Conservation (phyloP, 2,888 invertebrate genomes). For the Gonocerus acuteangulatus region DNA sequence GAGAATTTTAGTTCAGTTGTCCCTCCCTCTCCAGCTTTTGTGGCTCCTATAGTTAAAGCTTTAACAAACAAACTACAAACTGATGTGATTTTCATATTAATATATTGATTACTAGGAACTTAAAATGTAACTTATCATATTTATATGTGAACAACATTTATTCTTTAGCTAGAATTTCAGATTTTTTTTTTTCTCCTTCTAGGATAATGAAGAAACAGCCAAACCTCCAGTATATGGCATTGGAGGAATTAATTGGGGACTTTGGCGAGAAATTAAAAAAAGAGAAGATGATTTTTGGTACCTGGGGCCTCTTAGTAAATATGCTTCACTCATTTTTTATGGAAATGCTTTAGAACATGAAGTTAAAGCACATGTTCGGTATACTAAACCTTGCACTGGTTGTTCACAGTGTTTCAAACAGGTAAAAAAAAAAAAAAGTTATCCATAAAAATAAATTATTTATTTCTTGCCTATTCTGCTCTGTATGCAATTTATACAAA, state of each 20-base stretch:
- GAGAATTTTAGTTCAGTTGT: no score
- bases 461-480: background rate
- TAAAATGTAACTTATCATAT: no score
- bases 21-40: no score
- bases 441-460: background rate
- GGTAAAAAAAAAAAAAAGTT: conserved; percentile 25
- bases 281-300: conserved; percentile 79
- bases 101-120: no score
- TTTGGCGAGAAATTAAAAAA: conserved; percentile 44
- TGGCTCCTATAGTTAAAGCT: no score
- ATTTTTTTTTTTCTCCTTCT: background rate
- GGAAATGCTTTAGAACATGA: conserved; percentile 25
- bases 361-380: conserved; percentile 55
- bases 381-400: conserved; percentile 71
- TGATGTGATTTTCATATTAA: no score
- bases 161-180: background rate
- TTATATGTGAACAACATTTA: no score
- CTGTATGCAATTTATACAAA: background rate
- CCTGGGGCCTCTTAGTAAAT: conserved; percentile 67
- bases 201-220: conserved; percentile 28
- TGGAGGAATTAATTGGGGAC: conserved; percentile 72
- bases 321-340: conserved; percentile 67
- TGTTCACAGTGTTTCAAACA: conserved; percentile 63
- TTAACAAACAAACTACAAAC: no score
- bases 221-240: conserved; percentile 68